Base-by-base conservation (phyloP, 2,888 invertebrate genomes). In the Melanargia galathea region DNA sequence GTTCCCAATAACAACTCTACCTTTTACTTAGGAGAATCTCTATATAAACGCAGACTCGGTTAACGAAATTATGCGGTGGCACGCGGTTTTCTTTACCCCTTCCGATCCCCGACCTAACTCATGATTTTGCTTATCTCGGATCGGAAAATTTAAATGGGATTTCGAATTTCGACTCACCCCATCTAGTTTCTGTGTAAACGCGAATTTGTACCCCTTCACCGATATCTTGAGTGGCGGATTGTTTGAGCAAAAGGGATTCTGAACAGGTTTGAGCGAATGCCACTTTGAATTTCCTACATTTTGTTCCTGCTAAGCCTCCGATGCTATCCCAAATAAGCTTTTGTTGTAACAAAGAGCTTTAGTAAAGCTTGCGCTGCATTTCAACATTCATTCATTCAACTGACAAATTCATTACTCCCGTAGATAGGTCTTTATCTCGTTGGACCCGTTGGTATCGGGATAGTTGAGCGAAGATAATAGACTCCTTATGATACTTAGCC, bases 111-210 rank as follows among this genome's bases (percentile, higher is more conserved):
- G 78, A 84, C 81, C 82, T 84, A 84, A 84, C 83, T 86, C 88
- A 86, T 87, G 90, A 88, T 90, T 90, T 86, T 83, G 86, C 88
- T 89, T 91, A 90, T 90, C 90, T 85, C 74, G 76, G 78, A 90
- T 89, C 89, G 80, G 73, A 79, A 84, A 87, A 88, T 89, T 89
- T 90, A 86, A 90, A 90, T 88, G 81, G 84, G 85, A 87, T 86
- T 89, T 86, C 6, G 30, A 30, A 8, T 30, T 30, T 6, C 80
- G 75, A 78, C 79, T 79, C 77, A 76, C 81, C 80, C 79, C 77
- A 77, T 80, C 82, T 82, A 77, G 81, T 79, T 81, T 79, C 80
- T 84, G 80, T 83, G 76, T 74, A 81, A 69, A 71, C 68, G 79
- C 77, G 79, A 83, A 84, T 83, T 84, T 81, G 80, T 79, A 76